Evolutionary conservation across 2,113 vertebrate genomes (phyloP), one percentile per base, ranked within the genome.

Genomic region (Sinosuthora webbiana): DNA sequence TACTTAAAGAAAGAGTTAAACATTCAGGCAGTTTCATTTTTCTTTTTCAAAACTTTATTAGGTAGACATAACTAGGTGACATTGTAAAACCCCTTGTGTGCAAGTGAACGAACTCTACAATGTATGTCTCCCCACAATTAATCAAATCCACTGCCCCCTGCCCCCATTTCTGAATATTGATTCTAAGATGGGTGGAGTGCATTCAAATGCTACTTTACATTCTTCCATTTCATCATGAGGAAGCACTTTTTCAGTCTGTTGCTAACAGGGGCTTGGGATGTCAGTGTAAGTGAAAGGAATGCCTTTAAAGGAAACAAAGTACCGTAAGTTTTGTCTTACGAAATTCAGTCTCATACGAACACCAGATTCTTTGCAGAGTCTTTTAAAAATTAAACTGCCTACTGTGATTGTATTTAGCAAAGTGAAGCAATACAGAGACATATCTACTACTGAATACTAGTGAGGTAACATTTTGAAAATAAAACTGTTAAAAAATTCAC

Each of bases 31-130:
- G 50, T 57, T 94, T 86, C 15, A 79, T 80, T 90, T 93, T 89
- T 93, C 79, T 94, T 91, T 96, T 93, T 97, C 88, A 88, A 95
- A 97, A 92, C 77, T 95, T 98, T 98, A 98, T 98, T 98, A 97
- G 82, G 87, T 57, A 91, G 95, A 95, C 83, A 23, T 97, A 88
- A 83, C 89, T 94, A 81, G 91, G 85, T 87, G 96, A 97, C 35
- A 88, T 35, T 75, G 82, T 84, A 87, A 70, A 90, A 90, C 91
- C 84, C 96, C 88, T 69, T 70, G 30, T 82, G 70, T 88, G 90
- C 70, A 93, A 70, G 96, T 92, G 92, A 96, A 95, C 2, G 39
- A 95, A 80, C 79, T 87, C 89, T 89, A 96, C 92, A 93, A 75
- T 28, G 37, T 89, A 69, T 33, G 41, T 39, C 44, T 96, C 92